phyloP scores from a whole-genome alignment of 2,113 vertebrate genomes.

The Colistium nudipinnis region DNA sequence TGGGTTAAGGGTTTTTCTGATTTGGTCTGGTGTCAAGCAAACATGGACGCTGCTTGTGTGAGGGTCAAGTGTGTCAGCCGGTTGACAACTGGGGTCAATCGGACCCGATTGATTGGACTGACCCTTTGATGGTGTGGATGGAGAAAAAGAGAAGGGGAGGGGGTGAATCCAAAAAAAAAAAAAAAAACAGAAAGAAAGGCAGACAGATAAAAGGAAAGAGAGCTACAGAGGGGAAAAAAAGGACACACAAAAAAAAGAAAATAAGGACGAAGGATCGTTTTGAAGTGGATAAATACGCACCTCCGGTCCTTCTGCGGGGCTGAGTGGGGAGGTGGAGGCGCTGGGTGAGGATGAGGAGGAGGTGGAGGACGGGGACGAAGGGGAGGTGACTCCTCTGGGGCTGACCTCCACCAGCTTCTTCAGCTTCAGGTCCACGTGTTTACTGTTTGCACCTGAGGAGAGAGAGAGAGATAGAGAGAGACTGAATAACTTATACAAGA shows the following conservation, averaged over 20 bases:
- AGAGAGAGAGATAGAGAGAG: background rate
- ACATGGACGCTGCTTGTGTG: too few relatives aligned
- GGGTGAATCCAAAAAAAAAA: too few relatives aligned
- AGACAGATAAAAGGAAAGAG: constrained; percentile 6
- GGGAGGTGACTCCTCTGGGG: constrained; percentile 86
- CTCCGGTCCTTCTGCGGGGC: constrained; percentile 71
- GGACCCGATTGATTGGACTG: constrained; percentile 65
- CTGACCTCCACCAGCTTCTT: constrained; percentile 89
- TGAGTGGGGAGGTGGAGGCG: constrained; percentile 73
- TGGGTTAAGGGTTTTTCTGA: too few relatives aligned
- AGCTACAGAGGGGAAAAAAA: background rate
- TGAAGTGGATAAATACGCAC: constrained; percentile 38
- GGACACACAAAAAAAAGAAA: background rate
- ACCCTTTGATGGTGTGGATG: constrained; percentile 55
- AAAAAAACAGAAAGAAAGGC: constrained; percentile 3
- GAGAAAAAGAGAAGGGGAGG: background rate
- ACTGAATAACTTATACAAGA: background rate
- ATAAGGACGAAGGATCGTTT: background rate
- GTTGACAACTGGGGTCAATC: constrained; percentile 61
- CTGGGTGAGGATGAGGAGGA: constrained; percentile 75
- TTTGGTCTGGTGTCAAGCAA: too few relatives aligned
- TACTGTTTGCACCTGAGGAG: constrained; percentile 87
- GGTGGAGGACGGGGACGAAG: constrained; percentile 68
- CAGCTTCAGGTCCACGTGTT: constrained; percentile 90
- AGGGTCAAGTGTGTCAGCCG: constrained; percentile 33